Evolutionary conservation across 2,113 vertebrate species (phyloP), one percentile per base, ranked within the genome.

Genomic region (Brachyhypopomus occidentalis): DNA sequence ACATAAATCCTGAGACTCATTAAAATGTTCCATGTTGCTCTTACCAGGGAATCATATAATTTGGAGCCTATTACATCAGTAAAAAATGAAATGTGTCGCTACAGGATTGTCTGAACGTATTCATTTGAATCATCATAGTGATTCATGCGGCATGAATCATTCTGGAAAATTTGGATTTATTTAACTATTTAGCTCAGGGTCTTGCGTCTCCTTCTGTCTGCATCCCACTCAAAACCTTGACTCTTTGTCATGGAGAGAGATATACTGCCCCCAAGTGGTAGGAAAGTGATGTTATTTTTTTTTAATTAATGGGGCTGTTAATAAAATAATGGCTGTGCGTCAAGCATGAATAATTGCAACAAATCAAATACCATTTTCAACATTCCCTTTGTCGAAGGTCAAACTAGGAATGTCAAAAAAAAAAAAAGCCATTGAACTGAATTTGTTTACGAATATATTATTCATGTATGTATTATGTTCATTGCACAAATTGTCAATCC

Each of bases 221-320:
- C 5, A 5, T 78, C 16, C 48, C 23, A 6, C 45, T n/a, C 63
- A 36, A 36, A 36, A 66, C 3, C 62, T 71, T 14, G 7, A 38
- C 56, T 25, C 6, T 19, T 34, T 34, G 2, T 20, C 3, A 2
- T 55, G 2, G 56, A 55, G 30, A 56, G 78, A 73, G 78, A n/a
- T 55, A 48, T 17, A 48, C 78, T 80, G 78, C 78, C 77, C 55
- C 77, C 77, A 71, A 6, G 66, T 71, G 77, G 30, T 52, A 14
- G 60, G 9, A 38, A 64, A 8, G n/a, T 60, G n/a, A 75, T 48
- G 2, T 63, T 19, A 41, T n/a, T 5, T 19, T 48, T 23, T 71
- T 23, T 71, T 71, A 17, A 38, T n/a, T 45, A 70, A 2, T 1
- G 5, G 7, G 38, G 38, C 38, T 48, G 45, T 52, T 52, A 14